phyloP scores from a whole-genome alignment of 2,888 invertebrate species.

The Caenorhabditis drosophilae region DNA sequence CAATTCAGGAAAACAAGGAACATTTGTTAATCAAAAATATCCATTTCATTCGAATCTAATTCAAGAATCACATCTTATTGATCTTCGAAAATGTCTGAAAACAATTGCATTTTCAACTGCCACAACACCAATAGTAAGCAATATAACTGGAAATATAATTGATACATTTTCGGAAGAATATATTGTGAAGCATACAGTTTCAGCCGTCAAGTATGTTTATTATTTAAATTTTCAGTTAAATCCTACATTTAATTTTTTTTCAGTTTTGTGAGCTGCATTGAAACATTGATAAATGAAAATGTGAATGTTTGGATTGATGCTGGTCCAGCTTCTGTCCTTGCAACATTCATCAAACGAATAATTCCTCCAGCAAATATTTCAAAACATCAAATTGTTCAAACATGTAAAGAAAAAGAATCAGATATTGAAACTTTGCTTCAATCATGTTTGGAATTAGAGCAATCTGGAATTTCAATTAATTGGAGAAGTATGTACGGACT shows the following conservation, averaged over 20 bases:
- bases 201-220: conserved; percentile 34
- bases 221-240: neutral
- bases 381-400: conserved; percentile 37
- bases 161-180: conserved; percentile 42
- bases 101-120: conserved; percentile 35
- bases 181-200: conserved; percentile 46
- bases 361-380: conserved; percentile 19
- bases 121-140: conserved; percentile 48
- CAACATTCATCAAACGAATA: conserved; percentile 46
- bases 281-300: conserved; percentile 29
- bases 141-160: conserved; percentile 47
- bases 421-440: conserved; percentile 41
- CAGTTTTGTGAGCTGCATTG: conserved; percentile 45
- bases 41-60: conserved; percentile 59
- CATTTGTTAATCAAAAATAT: conserved; percentile 52
- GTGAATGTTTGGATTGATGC: conserved; percentile 54
- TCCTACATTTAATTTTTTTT: neutral
- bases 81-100: conserved; percentile 29
- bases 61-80: conserved; percentile 41
- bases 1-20: conserved; percentile 44
- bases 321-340: conserved; percentile 47
- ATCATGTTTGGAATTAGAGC: conserved; percentile 41
- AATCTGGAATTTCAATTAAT: conserved; percentile 19
- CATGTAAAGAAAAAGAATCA: conserved; percentile 43
- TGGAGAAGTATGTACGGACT: conserved; percentile 33